Base-by-base conservation (phyloP, 2,797 vertebrate genomes). In the Centropyge bicolor region DNA sequence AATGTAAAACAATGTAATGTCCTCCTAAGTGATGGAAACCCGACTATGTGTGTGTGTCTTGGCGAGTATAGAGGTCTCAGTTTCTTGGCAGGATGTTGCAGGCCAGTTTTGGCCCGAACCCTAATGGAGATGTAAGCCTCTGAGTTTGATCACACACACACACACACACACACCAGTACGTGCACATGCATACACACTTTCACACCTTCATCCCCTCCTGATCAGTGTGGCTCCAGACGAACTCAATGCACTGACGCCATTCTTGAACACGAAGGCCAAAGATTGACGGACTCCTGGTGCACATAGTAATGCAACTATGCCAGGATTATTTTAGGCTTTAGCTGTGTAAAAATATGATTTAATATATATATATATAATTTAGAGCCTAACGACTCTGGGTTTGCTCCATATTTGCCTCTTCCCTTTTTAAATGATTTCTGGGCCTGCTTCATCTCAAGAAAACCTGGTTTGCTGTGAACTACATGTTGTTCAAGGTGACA, bases 101-200 rank as follows among this genome's bases (percentile, higher is more conserved):
- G 74, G 77, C 71, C 77, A 86, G 85, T 72, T 31, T 92, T 92
- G 88, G 92, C 91, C 75, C 61, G 9, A 66, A 51, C 86, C 82
- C 84, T 91, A 92, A 93, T 93, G 85, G 84, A 92, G 88, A 91
- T 90, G 88, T 89, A 86, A 90, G 76, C 70, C 73, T 80, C 78
- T 38, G 73, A 88, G 78, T 84, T 89, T 81, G 74, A 88, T 76
- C 71, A n/a, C 80, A 59, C 64, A 57, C 86, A 78, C 81, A 72
- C 56, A 74, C 27, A 76, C 24, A 48, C 35, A 41, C 57, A 49
- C 55, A 27, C 22, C 46, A 52, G 36, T 31, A 43, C 27, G 48
- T 48, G 68, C 54, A 64, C 59, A 73, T 24, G 19, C 20, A 70
- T n/a, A 72, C 66, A 77, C 64, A 45, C 46, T 41, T 71, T 82